Evolutionary conservation across 2,797 vertebrate genomes (phyloP).

Genomic region (Philypnodon macrostomus): DNA sequence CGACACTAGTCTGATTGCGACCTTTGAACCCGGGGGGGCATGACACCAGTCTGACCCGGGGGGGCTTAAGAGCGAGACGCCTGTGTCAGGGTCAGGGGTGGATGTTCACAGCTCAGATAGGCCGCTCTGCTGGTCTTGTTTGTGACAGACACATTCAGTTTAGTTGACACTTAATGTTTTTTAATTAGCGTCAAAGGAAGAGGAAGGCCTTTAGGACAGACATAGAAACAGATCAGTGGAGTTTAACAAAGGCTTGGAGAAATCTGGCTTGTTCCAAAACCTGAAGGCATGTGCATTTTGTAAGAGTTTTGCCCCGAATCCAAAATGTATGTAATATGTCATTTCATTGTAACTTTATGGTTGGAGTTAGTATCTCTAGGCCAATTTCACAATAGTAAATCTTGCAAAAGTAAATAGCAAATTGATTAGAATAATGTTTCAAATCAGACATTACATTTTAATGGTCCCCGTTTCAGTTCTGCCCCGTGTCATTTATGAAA

Average conservation of each 20-base stretch:
- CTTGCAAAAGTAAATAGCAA: no score
- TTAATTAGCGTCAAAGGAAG: slow-evolving; percentile 1
- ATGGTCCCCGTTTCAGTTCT: no score
- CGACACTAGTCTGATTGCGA: slow-evolving; percentile 59
- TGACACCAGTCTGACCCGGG: slow-evolving; percentile 53
- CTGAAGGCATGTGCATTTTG: no score
- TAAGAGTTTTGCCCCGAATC: no score
- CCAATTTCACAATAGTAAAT: no score
- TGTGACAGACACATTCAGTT: slow-evolving; percentile 37
- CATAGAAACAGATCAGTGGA: background rate
- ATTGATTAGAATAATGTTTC: no score
- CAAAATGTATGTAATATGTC: no score
- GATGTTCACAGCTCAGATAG: slow-evolving; percentile 29
- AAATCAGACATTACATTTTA: no score
- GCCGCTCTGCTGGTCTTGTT: slow-evolving; percentile 44
- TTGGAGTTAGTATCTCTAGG: no score
- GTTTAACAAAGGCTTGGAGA: background rate
- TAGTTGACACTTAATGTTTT: slow-evolving; percentile 31
- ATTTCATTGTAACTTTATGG: no score
- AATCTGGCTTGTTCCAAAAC: no score
- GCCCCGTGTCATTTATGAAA: no score
- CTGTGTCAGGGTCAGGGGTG: slow-evolving; percentile 31
- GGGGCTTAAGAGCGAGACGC: slow-evolving; percentile 18
- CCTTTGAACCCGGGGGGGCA: slow-evolving; percentile 64
- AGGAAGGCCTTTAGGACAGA: background rate